phyloP scores from a whole-genome alignment of 2,797 vertebrate genomes.

The Pampus argenteus region DNA sequence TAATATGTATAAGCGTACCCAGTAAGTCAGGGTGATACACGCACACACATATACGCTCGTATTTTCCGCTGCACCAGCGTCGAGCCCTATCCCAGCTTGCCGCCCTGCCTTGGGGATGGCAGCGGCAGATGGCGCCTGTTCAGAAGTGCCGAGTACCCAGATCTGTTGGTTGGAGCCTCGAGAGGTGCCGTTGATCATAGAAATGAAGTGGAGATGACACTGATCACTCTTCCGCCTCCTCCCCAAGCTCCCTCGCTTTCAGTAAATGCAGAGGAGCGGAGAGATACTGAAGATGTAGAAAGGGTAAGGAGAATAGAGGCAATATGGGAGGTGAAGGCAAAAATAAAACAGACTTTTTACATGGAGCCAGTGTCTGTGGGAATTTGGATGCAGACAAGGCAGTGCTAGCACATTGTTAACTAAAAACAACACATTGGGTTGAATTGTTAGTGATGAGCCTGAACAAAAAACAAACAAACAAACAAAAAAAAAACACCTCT shows the following conservation, averaged over 20 bases:
- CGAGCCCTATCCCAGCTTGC: constrained; percentile 51
- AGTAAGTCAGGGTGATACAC: constrained; percentile 43
- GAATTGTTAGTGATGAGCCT: constrained; percentile 51
- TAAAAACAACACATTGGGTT: constrained; percentile 33
- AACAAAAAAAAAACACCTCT: constrained; percentile 36
- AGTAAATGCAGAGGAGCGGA: constrained; percentile 19
- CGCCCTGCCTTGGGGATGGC: constrained; percentile 58
- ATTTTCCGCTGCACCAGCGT: constrained; percentile 38
- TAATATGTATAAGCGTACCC: constrained; percentile 61
- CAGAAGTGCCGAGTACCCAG: constrained; percentile 62
- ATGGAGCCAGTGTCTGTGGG: background rate
- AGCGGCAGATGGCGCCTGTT: constrained; percentile 74
- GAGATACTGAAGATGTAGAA: constrained; percentile 40
- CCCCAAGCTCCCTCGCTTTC: constrained; percentile 33
- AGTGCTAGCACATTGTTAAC: constrained; percentile 47
- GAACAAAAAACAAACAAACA: background rate
- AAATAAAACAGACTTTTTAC: constrained; percentile 29
- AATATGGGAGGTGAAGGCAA: constrained; percentile 37
- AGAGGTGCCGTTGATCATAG: constrained; percentile 71
- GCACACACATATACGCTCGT: constrained; percentile 34
- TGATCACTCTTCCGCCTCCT: constrained; percentile 66
- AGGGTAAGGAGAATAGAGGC: constrained; percentile 4
- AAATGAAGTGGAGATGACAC: constrained; percentile 73
- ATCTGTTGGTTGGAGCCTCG: constrained; percentile 61
- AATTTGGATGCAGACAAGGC: constrained; percentile 39